Percentiles rank a stretch among this genome's conserved stretches.
These are phyloP conservation scores for Bos taurus DNA, from an alignment of 2,113 vertebrate species.

Conservation along the genomic window DNA sequence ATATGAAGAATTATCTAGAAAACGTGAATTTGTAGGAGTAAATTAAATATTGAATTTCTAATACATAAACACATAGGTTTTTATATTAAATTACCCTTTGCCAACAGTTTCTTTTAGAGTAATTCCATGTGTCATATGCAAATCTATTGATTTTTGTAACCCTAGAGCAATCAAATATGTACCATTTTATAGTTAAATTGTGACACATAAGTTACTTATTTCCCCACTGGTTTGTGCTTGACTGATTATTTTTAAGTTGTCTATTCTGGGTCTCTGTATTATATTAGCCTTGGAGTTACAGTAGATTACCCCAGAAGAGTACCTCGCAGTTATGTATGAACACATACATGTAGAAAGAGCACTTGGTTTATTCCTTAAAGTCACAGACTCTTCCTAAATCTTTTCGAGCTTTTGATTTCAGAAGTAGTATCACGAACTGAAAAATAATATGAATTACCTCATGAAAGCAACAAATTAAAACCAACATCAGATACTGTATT, in stretches of 20 bases:
- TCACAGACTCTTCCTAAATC: neutral
- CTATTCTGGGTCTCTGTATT: neutral
- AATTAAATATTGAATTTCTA: slow-evolving; percentile 33
- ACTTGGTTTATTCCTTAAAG: neutral
- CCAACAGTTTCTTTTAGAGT: neutral
- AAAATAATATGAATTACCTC: neutral
- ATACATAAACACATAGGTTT: neutral
- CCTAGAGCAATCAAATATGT: neutral
- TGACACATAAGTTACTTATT: neutral
- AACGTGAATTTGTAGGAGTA: neutral
- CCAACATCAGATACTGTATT: neutral
- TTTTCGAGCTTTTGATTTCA: slow-evolving; percentile 18
- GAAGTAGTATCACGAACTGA: neutral
- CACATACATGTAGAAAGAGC: neutral
- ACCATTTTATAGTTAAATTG: neutral
- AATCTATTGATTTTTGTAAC: neutral
- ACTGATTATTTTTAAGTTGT: neutral
- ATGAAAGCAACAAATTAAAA: slow-evolving; percentile 14
- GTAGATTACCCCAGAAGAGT: neutral
- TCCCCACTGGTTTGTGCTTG: neutral
- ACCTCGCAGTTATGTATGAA: neutral
- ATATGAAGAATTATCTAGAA: neutral
- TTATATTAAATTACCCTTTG: neutral
- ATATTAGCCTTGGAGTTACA: neutral
- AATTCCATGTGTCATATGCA: neutral